Base-by-base conservation (phyloP, 2,113 vertebrate species). In the Semicossyphus pulcher region DNA sequence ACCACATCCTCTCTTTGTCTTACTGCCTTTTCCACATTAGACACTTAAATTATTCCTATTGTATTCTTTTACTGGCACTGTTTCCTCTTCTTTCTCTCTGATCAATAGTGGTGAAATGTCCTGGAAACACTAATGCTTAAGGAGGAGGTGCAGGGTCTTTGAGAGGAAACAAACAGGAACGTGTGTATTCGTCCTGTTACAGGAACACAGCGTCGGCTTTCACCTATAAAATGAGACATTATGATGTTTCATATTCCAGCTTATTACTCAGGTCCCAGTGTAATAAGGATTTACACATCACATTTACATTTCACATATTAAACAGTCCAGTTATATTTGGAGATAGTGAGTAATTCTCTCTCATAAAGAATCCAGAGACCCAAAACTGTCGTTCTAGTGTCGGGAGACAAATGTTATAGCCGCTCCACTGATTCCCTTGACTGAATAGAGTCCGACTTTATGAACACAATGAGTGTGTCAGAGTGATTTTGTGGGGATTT, bases 401-500 rank as follows among this genome's bases (percentile, higher is more conserved):
- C 81, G 78, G 59, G 63, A 87, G 78, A 82, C 67, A 61, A 73
- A 79, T 83, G 67, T 69, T 78, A 83, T 60, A 66, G 84, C 70
- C 37, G 75, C 80, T 58, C 65, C 60, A 42, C 73, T 81, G 79
- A 85, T 82, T 85, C 74, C 58, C 52, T 60, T 69, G 68, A 80
- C 72, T 86, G 81, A 88, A 87, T 80, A 51, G 74, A 80, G 56
- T 59, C 69, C 5, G 70, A 81, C 79, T 88, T 81, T 86, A 77
- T 51, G 56, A 87, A 76, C 76, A 89, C 85, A 86, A 84, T 81
- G 84, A 81, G 71, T 68, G 59, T 69, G 81, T 84, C 65, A 68
- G 70, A 82, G 59, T 76, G 64, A 88, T 83, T 89, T 88, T 81
- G 54, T 67, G 47, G 68, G 78, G 84, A 87, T 89, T 84, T 88